Conservation (phyloP, 2,888 invertebrate genomes). For the Meteorus cinctellus region DNA sequence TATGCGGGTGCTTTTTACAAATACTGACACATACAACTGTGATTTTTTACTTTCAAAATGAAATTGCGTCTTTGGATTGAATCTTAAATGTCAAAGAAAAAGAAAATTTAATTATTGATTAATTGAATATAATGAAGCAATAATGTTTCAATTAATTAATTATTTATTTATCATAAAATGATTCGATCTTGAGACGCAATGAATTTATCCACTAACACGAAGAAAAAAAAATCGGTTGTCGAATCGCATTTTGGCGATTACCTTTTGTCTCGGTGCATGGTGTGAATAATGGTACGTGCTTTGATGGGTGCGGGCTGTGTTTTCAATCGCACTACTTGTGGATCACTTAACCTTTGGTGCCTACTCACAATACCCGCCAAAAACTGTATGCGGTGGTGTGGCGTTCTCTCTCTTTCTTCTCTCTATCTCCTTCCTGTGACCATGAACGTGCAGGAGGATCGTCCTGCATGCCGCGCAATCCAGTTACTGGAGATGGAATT, state of each 20-base stretch:
- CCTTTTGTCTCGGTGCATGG: constrained; percentile 45
- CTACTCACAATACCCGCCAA: neutral
- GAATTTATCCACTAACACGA: constrained; percentile 43
- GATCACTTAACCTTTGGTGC: constrained; percentile 19
- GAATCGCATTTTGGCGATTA: constrained; percentile 33
- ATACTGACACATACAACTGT: neutral
- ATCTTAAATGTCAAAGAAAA: constrained; percentile 2
- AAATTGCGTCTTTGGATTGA: constrained; percentile 43
- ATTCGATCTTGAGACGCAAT: constrained; percentile 47
- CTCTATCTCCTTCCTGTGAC: constrained; percentile 17
- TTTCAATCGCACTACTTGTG: constrained; percentile 29
- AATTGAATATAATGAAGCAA: neutral
- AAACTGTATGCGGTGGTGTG: constrained; percentile 25
- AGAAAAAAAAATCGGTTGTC: constrained; percentile 16
- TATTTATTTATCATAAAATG: constrained; percentile 13
- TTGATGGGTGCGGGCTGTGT: constrained; percentile 44
- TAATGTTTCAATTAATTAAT: neutral
- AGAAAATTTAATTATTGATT: neutral
- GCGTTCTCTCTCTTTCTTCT: neutral
- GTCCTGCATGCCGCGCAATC: constrained; percentile 77
- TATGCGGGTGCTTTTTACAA: neutral
- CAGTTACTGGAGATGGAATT: constrained; percentile 79
- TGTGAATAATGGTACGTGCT: constrained; percentile 45
- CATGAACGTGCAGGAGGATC: constrained; percentile 62
- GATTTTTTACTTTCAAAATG: constrained; percentile 15